Evolutionary conservation across 2,797 vertebrate species (phyloP), one percentile per base, ranked within the genome.

Genomic region (Mus minutoides): DNA sequence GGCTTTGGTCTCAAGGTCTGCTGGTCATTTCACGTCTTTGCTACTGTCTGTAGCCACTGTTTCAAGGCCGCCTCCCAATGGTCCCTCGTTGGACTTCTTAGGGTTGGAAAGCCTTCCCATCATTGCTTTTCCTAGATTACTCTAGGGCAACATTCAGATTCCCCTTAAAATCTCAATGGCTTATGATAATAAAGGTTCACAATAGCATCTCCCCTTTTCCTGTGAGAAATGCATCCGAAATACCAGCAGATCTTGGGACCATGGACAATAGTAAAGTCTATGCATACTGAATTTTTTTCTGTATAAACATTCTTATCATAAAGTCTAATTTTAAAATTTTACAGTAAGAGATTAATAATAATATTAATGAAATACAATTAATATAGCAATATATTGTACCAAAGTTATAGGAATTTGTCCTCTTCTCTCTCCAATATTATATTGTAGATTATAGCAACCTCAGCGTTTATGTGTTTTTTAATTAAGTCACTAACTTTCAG

Each of bases 1-100:
- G 40, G 11, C 11, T 60, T 90, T 75, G 49, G 13, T 37, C 67
- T 43, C 77, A 16, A 37, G 37, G 31, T 82, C 29, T 58, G 14
- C 26, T 2, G 31, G 43, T n/a, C 54, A 83, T 16, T 56, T 29
- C 0, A 0, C 78, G 71, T n/a, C 26, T 64, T 60, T 64, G 22
- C 14, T 19, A 56, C 24, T 88, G 37, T 29, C 56, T 6, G 1
- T 22, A 46, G 58, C 5, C 82, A n/a, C 14, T 1, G 52, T 43
- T 13, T 67, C 22, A 64, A 62, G 34, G 10, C 0, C 1, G 11
- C 26, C 7, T 2, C 19, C 40, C 37, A 2, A 19, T 4, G 16
- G n/a, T 56, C 16, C 2, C 29, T 77, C 24, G 13, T 52, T 24
- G 8, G 11, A 21, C n/a, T 40, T 93, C 40, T 10, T 4, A 2